Evolutionary conservation across 2,888 invertebrate genomes (phyloP).

Genomic region (Pachycephus smyrnensis): DNA sequence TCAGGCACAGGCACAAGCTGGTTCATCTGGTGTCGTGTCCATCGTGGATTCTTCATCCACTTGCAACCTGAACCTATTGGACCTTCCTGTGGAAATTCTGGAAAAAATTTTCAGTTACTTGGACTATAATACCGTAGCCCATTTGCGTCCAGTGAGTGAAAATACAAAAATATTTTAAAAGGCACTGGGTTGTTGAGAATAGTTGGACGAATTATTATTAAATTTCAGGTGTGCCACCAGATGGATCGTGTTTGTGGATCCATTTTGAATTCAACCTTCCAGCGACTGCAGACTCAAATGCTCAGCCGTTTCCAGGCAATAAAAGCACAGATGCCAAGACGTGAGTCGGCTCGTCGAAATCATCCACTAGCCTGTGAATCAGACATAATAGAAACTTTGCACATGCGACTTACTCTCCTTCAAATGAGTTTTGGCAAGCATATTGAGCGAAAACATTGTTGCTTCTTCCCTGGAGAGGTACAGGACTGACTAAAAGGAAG

Average conservation of each 20-base stretch:
- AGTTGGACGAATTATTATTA: neutral
- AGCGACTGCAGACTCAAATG: conserved; percentile 87
- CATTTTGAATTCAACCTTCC: conserved; percentile 87
- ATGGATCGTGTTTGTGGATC: conserved; percentile 85
- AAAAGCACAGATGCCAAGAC: conserved; percentile 90
- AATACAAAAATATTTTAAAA: conserved; percentile 1
- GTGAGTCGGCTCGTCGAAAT: conserved; percentile 90
- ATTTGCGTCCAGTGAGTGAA: conserved; percentile 80
- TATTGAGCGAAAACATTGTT: conserved; percentile 92
- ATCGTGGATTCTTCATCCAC: conserved; percentile 42
- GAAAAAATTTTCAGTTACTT: conserved; percentile 83
- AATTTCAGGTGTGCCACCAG: conserved; percentile 80
- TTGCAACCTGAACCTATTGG: conserved; percentile 70
- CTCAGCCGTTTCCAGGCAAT: conserved; percentile 86
- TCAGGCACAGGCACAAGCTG: conserved; percentile 44
- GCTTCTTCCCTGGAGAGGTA: conserved; percentile 95
- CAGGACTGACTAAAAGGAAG: neutral
- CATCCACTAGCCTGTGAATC: conserved; percentile 92
- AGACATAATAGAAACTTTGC: conserved; percentile 92
- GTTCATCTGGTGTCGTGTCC: conserved; percentile 40
- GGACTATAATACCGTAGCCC: conserved; percentile 82
- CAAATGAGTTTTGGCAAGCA: conserved; percentile 97
- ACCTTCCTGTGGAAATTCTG: conserved; percentile 84
- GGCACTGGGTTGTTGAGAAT: no score
- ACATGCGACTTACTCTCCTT: conserved; percentile 89